These are phyloP conservation scores for Perdita meconis DNA, from an alignment of 2,888 invertebrate species.

Conservation along the genomic window DNA sequence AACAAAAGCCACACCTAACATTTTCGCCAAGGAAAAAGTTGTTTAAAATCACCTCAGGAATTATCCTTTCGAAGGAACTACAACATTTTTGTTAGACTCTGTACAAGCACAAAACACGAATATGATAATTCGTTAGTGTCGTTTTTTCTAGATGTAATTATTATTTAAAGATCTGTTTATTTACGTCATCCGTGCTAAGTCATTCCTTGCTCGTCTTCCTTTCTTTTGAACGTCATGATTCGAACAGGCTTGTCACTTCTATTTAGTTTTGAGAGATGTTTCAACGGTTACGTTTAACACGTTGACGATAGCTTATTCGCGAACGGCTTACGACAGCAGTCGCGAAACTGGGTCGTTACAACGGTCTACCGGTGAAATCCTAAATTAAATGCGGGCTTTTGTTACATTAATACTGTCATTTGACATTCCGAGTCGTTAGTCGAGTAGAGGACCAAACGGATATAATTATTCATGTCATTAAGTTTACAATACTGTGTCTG, in stretches of 20 bases:
- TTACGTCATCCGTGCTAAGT: background rate
- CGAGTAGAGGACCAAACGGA: background rate
- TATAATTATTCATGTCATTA: conserved; percentile 27
- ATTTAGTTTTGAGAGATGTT: background rate
- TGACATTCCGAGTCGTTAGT: background rate
- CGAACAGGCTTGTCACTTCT: background rate
- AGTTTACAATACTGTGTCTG: conserved; percentile 2
- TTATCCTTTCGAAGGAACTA: no score
- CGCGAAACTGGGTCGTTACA: conserved; percentile 3
- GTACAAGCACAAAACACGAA: conserved; percentile 41
- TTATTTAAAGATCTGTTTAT: conserved; percentile 44
- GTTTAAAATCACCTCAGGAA: no score
- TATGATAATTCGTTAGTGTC: conserved; percentile 45
- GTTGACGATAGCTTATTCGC: background rate
- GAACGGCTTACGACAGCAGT: background rate
- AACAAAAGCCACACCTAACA: no score
- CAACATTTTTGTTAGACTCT: no score
- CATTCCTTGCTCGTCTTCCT: no score
- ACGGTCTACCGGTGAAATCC: background rate
- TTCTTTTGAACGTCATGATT: background rate
- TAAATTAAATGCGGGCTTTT: background rate
- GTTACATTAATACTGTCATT: conserved; percentile 6
- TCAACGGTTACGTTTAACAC: background rate
- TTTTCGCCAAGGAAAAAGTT: no score
- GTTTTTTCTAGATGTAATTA: conserved; percentile 30